Evolutionary conservation across 2,113 vertebrate genomes (phyloP).

Genomic region (Rhipidura dahli): DNA sequence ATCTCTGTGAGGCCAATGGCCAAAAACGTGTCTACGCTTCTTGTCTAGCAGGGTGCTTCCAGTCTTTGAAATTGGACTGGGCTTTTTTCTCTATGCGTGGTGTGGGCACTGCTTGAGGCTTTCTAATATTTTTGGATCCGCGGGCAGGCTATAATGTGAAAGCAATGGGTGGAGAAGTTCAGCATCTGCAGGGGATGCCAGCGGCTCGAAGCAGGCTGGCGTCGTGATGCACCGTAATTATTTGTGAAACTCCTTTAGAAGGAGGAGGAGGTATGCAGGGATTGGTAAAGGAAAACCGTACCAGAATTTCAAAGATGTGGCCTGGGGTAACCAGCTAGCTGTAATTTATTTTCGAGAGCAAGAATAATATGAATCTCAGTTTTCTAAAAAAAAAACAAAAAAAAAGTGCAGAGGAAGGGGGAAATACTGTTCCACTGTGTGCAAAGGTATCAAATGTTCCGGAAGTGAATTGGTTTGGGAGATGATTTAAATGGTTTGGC

Average conservation of each 20-base stretch:
- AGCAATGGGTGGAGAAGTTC: not conserved
- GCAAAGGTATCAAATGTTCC: not conserved
- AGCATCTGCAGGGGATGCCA: not conserved
- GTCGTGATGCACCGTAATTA: not conserved
- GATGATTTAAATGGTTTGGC: not conserved
- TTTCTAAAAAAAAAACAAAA: not conserved
- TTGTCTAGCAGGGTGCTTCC: not conserved
- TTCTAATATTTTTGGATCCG: not conserved
- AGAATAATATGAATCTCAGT: not conserved
- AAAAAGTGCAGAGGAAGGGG: not conserved
- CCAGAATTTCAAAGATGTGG: constrained; percentile 6
- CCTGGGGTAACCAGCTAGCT: constrained; percentile 6
- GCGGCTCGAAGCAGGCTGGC: not conserved
- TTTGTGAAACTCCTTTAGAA: not conserved
- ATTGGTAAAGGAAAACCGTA: not conserved
- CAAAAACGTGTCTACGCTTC: not conserved
- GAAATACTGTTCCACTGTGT: not conserved
- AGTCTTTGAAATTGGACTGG: not conserved
- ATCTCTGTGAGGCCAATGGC: not conserved
- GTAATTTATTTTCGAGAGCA: not conserved
- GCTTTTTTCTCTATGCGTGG: accelerated
- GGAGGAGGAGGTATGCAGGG: not conserved
- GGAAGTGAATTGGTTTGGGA: not conserved
- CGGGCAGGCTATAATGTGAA: not conserved
- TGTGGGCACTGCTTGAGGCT: not conserved